These are phyloP conservation scores for Taurulus bubalis DNA, from an alignment of 2,113 vertebrate species.

Conservation along the genomic window DNA sequence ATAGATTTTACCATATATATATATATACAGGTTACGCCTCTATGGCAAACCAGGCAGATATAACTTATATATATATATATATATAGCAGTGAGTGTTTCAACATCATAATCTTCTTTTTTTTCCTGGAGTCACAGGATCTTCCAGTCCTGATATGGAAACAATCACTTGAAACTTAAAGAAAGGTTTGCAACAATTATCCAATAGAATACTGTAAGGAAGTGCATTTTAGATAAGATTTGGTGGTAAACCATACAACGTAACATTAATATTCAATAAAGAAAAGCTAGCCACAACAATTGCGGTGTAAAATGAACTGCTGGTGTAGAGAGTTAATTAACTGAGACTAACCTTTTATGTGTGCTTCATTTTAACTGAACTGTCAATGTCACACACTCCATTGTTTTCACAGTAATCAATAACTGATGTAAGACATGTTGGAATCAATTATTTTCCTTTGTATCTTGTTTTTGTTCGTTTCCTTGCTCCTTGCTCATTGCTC, in stretches of 20 bases:
- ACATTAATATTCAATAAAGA: conserved; percentile 5
- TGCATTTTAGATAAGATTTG: neutral
- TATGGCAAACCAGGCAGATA: neutral
- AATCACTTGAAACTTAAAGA: neutral
- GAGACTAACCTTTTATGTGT: conserved; percentile 31
- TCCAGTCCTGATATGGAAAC: neutral
- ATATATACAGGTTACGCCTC: no score
- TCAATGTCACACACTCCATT: conserved; percentile 33
- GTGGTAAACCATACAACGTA: neutral
- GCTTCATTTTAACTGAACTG: conserved; percentile 31
- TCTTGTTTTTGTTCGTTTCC: neutral
- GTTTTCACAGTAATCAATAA: conserved; percentile 37
- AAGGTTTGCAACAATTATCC: neutral
- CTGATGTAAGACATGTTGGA: conserved; percentile 6
- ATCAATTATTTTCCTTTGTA: conserved; percentile 3
- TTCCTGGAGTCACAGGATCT: neutral
- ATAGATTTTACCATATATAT: neutral
- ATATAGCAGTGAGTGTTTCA: neutral
- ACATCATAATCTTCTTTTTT: neutral
- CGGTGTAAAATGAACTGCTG: neutral
- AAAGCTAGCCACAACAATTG: neutral
- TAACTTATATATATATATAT: no score
- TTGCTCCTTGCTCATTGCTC: no score
- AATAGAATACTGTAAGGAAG: neutral
- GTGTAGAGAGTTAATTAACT: conserved; percentile 27